A percentile compares a stretch with the other conserved stretches of the same genome.
These are phyloP conservation scores for Gonatopus flavifemur DNA, from an alignment of 1,140 invertebrate genomes.

Conservation along the genomic window DNA sequence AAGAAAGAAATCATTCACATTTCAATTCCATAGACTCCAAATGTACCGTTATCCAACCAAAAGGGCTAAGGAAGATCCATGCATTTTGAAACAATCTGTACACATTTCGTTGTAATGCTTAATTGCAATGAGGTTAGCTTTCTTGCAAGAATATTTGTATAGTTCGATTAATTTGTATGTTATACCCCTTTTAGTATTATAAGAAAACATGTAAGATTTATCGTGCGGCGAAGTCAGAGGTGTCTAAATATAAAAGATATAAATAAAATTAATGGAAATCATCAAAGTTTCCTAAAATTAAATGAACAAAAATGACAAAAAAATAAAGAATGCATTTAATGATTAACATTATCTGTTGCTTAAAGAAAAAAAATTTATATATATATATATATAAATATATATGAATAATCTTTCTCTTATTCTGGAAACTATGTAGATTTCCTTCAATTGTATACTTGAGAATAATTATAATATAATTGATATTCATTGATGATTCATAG, in stretches of 20 bases:
- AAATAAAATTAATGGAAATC: slow-evolving; percentile 22
- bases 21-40: too few species aligned
- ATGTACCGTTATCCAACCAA: too few species aligned
- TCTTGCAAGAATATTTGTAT: slow-evolving; percentile 23
- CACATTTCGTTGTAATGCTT: slow-evolving; percentile 16
- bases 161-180: slow-evolving; percentile 20
- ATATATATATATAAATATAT: slow-evolving; percentile 7
- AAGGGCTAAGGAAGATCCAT: too few species aligned
- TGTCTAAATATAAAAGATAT: slow-evolving; percentile 37
- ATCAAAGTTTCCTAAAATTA: slow-evolving; percentile 20
- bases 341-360: slow-evolving; percentile 4
- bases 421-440: slow-evolving; percentile 28
- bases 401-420: too few species aligned
- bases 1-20: too few species aligned
- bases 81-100: too few species aligned
- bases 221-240: slow-evolving; percentile 28
- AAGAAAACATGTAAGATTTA: slow-evolving; percentile 16
- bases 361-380: slow-evolving; percentile 17
- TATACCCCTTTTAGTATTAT: slow-evolving; percentile 11
- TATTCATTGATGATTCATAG: slow-evolving; percentile 31
- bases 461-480: slow-evolving; percentile 37
- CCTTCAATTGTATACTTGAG: slow-evolving; percentile 18
- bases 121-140: slow-evolving; percentile 26
- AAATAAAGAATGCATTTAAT: neutral
- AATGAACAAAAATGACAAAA: slow-evolving; percentile 4